These are phyloP conservation scores for Drosophila longiperda DNA, from an alignment of 2,888 invertebrate species.

Conservation along the genomic window DNA sequence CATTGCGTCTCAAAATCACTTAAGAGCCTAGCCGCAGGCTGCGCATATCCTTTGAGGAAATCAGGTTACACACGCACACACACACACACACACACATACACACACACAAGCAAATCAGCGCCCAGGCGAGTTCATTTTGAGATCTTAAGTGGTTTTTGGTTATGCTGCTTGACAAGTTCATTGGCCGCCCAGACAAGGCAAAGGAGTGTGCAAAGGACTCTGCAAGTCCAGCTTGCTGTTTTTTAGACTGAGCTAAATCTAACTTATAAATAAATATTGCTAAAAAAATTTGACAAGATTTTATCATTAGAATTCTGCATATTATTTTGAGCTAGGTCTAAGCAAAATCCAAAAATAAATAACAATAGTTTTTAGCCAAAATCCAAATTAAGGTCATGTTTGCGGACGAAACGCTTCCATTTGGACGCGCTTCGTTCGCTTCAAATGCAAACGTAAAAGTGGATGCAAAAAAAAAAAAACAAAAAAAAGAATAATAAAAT, in stretches of 20 bases:
- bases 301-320: not conserved
- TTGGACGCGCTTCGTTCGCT: slow-evolving; percentile 54
- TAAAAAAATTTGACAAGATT: not conserved
- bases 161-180: slow-evolving; percentile 61
- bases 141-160: slow-evolving; percentile 61
- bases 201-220: slow-evolving; percentile 23
- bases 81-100: slow-evolving; percentile 29
- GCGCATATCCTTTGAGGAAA: slow-evolving; percentile 73
- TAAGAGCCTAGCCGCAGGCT: slow-evolving; percentile 71
- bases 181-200: slow-evolving; percentile 50
- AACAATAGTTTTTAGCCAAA: slow-evolving; percentile 19
- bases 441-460: slow-evolving; percentile 32
- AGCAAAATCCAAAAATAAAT: not conserved
- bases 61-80: slow-evolving; percentile 69
- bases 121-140: slow-evolving; percentile 39
- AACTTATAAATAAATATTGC: not conserved
- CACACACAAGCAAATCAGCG: slow-evolving; percentile 22
- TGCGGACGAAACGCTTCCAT: slow-evolving; percentile 56
- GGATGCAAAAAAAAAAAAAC: slow-evolving; percentile 10
- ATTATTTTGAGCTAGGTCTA: slow-evolving; percentile 16
- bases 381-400: slow-evolving; percentile 61
- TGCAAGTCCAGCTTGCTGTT: not conserved
- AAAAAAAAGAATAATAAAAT: slow-evolving; percentile 40
- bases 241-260: not conserved
- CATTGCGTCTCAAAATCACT: slow-evolving; percentile 70